Conservation (phyloP, 2,888 invertebrate genomes). For the Melinopterus prodromus region DNA sequence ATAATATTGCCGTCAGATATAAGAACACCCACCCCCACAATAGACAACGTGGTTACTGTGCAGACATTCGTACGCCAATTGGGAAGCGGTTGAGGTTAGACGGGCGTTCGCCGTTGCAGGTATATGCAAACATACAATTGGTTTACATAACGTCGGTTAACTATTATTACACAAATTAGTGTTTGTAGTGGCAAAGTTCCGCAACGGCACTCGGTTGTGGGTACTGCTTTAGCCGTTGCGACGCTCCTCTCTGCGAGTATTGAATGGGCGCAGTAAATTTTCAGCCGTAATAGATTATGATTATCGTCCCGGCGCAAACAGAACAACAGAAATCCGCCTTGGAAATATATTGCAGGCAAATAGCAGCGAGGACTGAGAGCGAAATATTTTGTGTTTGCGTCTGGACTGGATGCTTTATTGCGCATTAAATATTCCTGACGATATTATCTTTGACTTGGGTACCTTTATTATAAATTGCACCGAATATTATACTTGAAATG, state of each 20-base stretch:
- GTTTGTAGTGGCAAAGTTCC: conserved; percentile 30
- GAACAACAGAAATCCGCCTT: conserved; percentile 22
- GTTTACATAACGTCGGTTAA: conserved; percentile 31
- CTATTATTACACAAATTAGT: conserved; percentile 35
- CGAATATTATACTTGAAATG: not conserved
- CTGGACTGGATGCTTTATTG: conserved; percentile 16
- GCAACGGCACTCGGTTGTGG: not conserved
- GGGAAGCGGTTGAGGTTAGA: not conserved
- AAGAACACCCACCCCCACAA: not conserved
- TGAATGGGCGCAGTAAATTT: conserved; percentile 21
- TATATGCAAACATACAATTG: conserved; percentile 28
- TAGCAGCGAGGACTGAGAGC: conserved; percentile 1
- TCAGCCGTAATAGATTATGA: conserved; percentile 19
- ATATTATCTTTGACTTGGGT: not conserved
- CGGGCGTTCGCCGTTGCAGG: conserved; percentile 17
- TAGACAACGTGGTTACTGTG: not conserved
- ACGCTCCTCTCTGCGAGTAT: not conserved
- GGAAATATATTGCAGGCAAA: conserved; percentile 24
- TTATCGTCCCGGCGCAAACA: conserved; percentile 21
- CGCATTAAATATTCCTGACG: not conserved
- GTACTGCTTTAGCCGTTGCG: conserved; percentile 9
- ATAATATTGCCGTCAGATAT: not conserved
- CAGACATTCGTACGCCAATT: not conserved
- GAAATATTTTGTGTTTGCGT: conserved; percentile 22
- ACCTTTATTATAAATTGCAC: not conserved